These are phyloP conservation scores for Ictalurus furcatus DNA, from an alignment of 2,113 vertebrate genomes.

Conservation along the genomic window DNA sequence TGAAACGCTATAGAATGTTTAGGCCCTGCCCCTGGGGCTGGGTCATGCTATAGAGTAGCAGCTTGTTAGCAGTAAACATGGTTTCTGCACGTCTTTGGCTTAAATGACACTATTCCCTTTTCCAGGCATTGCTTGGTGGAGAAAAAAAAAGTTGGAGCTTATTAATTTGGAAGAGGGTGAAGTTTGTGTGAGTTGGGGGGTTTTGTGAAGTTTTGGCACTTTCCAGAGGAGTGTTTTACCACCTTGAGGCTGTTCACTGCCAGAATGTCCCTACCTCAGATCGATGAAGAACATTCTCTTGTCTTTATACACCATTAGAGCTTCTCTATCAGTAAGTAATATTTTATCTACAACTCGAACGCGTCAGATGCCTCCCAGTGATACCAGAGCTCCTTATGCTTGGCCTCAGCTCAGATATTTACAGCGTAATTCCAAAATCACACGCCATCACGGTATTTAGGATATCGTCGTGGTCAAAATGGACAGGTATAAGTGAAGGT, in stretches of 20 bases:
- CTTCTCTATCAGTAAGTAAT: not conserved
- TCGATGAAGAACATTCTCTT: not conserved
- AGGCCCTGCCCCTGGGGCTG: not conserved
- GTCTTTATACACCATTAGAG: not conserved
- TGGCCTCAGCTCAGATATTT: too few relatives aligned
- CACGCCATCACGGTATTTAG: not conserved
- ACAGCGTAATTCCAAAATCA: not conserved
- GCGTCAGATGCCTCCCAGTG: not conserved
- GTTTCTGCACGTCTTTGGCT: not conserved
- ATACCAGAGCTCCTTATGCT: not conserved
- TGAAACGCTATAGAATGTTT: not conserved
- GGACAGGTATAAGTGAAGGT: not conserved
- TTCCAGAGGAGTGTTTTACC: not conserved
- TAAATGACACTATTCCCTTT: not conserved
- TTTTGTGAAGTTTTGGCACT: not conserved
- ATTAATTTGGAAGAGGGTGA: not conserved
- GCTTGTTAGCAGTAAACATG: not conserved
- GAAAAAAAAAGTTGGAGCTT: not conserved
- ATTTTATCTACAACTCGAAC: not conserved
- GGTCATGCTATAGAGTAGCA: not conserved
- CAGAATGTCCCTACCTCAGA: not conserved
- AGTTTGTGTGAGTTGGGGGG: not conserved
- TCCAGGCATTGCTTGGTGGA: not conserved
- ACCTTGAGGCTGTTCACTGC: not conserved
- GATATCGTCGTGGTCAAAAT: not conserved